phyloP scores from a whole-genome alignment of 2,113 vertebrate genomes.

The Mionectes macconnelli region DNA sequence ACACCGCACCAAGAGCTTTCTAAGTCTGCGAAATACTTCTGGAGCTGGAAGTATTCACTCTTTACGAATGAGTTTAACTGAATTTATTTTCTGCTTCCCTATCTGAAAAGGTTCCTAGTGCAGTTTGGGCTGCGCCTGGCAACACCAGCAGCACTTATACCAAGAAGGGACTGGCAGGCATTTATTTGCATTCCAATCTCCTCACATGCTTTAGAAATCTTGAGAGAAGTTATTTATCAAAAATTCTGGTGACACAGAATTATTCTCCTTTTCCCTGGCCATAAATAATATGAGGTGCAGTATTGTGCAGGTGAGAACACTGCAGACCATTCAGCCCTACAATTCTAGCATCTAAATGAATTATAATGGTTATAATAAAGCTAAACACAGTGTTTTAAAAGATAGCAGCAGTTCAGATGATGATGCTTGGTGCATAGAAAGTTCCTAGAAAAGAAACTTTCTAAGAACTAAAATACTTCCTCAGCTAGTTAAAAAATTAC shows the following conservation, averaged over 20 bases:
- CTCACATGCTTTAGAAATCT: neutral
- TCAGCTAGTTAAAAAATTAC: neutral
- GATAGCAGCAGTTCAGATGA: constrained; percentile 41
- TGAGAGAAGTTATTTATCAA: neutral
- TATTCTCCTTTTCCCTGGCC: neutral
- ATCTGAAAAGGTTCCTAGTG: neutral
- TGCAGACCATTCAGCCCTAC: neutral
- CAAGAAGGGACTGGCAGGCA: neutral
- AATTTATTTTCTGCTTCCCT: neutral
- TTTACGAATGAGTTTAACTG: neutral
- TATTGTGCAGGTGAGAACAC: neutral
- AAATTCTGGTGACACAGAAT: neutral
- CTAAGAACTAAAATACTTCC: constrained; percentile 28
- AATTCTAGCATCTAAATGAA: neutral
- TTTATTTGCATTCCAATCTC: neutral
- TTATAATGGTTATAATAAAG: neutral
- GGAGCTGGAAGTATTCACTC: neutral
- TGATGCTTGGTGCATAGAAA: neutral
- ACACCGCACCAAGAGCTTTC: neutral
- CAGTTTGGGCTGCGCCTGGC: neutral
- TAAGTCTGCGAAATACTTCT: neutral
- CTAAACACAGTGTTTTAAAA: neutral
- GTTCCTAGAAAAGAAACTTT: constrained; percentile 11
- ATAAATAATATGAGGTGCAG: neutral
- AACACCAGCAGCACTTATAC: neutral